Conservation (phyloP, 2,113 vertebrate genomes). For the Macquaria australasica region DNA sequence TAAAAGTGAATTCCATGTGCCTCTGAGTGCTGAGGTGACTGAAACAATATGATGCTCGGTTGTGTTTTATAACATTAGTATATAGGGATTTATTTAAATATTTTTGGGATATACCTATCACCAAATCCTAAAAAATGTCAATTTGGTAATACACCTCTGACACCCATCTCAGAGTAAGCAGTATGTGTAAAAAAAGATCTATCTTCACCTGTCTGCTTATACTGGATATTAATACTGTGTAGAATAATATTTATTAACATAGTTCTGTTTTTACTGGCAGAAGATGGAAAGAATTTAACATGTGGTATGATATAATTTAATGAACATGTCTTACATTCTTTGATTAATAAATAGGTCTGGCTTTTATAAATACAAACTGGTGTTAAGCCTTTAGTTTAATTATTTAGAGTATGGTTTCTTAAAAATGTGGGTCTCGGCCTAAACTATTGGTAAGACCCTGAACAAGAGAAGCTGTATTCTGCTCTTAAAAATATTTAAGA, state of each 20-base stretch:
- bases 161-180: not conserved
- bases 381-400: not conserved
- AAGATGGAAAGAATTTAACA: not conserved
- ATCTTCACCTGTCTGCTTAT: conserved; percentile 16
- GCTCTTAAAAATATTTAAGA: conserved; percentile 5
- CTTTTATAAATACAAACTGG: not conserved
- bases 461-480: conserved; percentile 20
- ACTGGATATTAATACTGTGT: conserved; percentile 14
- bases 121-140: not conserved
- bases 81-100: not conserved
- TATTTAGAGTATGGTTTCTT: conserved; percentile 2
- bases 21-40: not conserved
- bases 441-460: conserved; percentile 11
- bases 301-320: not conserved
- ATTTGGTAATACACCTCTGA: not conserved
- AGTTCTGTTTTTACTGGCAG: not conserved
- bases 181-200: not conserved
- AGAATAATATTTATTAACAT: not conserved
- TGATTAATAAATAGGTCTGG: conserved; percentile 7
- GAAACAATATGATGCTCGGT: not conserved
- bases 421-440: conserved; percentile 5
- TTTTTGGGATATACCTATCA: not conserved
- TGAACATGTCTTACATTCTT: conserved; percentile 12
- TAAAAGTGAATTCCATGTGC: conserved; percentile 27
- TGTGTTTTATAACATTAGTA: not conserved